Conservation (phyloP, 92 coral and sea anemone genomes). For the Epizoanthus fatuus region DNA sequence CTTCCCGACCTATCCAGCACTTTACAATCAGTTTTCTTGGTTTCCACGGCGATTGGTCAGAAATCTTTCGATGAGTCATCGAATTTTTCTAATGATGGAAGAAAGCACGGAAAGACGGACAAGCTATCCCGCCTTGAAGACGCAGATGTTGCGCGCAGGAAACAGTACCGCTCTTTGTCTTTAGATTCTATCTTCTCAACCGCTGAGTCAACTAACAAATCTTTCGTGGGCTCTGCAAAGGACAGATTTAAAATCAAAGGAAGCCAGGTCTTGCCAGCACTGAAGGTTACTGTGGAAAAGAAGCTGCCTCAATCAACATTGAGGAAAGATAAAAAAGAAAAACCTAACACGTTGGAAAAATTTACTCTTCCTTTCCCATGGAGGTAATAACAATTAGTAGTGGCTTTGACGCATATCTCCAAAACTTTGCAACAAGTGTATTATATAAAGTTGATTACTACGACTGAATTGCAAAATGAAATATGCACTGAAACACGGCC, state of each 20-base stretch:
- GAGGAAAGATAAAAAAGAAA: conserved; percentile 9
- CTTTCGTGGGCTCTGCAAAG: conserved; percentile 7
- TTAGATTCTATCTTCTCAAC: conserved; percentile 43
- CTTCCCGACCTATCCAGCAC: conserved; percentile 47
- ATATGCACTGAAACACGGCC: too few species aligned
- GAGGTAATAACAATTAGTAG: neutral
- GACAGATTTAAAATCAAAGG: conserved; percentile 30
- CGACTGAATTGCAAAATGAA: too few species aligned
- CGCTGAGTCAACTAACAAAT: neutral
- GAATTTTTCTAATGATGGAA: neutral
- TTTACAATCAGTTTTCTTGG: conserved; percentile 4
- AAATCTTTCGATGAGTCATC: neutral
- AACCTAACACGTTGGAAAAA: neutral
- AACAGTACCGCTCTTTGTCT: conserved; percentile 46
- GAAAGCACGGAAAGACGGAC: neutral
- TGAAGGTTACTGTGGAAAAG: neutral
- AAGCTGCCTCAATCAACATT: neutral
- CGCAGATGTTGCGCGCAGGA: neutral
- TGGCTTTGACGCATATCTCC: neutral
- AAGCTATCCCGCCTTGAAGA: neutral
- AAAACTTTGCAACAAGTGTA: neutral
- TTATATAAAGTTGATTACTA: too few species aligned
- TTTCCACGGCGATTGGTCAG: conserved; percentile 41
- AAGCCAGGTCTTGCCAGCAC: conserved; percentile 45
- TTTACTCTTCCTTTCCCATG: conserved; percentile 15